These are phyloP conservation scores for Drosophila watanabei DNA, from an alignment of 1,140 invertebrate genomes.

Conservation along the genomic window DNA sequence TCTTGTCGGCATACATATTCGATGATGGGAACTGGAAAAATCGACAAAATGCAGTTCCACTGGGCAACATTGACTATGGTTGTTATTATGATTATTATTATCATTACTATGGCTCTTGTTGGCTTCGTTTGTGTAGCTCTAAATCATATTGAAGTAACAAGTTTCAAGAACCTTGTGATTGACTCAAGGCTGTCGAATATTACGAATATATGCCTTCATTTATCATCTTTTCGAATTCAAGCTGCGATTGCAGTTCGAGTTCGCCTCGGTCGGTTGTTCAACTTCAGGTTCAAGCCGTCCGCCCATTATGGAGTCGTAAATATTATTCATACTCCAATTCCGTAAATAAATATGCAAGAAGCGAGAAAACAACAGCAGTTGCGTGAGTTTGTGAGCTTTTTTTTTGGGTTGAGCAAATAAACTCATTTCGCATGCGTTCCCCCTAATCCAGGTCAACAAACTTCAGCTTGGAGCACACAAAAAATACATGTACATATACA, in stretches of 20 bases:
- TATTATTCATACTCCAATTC: slow-evolving; percentile 57
- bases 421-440: slow-evolving; percentile 35
- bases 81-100: slow-evolving; percentile 18
- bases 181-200: slow-evolving; percentile 33
- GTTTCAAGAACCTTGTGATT: slow-evolving; percentile 47
- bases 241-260: slow-evolving; percentile 28
- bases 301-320: slow-evolving; percentile 46
- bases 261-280: slow-evolving; percentile 34
- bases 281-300: slow-evolving; percentile 37
- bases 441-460: slow-evolving; percentile 57
- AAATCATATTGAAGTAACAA: slow-evolving; percentile 26
- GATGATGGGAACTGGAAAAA: slow-evolving; percentile 40
- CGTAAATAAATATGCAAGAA: slow-evolving; percentile 48
- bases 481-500: neutral
- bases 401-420: slow-evolving; percentile 46
- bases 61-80: slow-evolving; percentile 8
- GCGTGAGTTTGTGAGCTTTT: slow-evolving; percentile 8
- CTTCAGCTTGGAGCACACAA: slow-evolving; percentile 18
- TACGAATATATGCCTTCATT: slow-evolving; percentile 20
- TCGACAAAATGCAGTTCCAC: slow-evolving; percentile 25
- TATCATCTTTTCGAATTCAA: slow-evolving; percentile 33
- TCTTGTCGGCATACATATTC: slow-evolving; percentile 29
- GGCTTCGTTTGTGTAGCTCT: neutral
- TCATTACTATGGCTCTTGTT: slow-evolving; percentile 14
- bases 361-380: slow-evolving; percentile 34